phyloP scores from a whole-genome alignment of 2,113 vertebrate genomes.

The Pterocles gutturalis region DNA sequence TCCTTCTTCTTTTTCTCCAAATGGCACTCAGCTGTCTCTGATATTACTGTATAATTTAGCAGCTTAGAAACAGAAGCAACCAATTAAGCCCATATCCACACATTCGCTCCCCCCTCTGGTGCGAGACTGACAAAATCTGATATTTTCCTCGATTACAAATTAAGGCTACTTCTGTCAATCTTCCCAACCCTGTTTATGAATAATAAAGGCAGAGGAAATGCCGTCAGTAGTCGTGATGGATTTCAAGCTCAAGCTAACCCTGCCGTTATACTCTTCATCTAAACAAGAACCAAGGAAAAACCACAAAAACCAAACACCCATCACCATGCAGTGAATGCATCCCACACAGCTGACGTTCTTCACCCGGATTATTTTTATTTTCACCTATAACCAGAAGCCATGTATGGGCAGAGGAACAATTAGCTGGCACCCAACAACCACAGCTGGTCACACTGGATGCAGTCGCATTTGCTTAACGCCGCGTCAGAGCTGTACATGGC shows the following conservation, averaged over 20 bases:
- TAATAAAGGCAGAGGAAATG: conserved; percentile 11
- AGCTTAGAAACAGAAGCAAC: conserved; percentile 69
- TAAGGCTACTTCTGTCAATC: conserved; percentile 24
- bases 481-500: not conserved
- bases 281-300: not conserved
- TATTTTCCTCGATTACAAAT: conserved; percentile 55
- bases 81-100: conserved; percentile 59
- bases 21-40: conserved; percentile 49
- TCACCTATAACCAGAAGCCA: not conserved
- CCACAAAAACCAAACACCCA: not conserved
- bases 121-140: conserved; percentile 50
- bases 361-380: not conserved
- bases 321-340: not conserved
- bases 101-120: conserved; percentile 41
- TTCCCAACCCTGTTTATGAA: not conserved
- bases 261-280: not conserved
- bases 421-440: not conserved
- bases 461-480: rapidly evolving
- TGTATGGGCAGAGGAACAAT: not conserved
- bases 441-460: not conserved
- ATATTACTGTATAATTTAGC: conserved; percentile 58
- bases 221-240: not conserved
- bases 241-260: not conserved
- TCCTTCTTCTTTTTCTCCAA: not conserved
- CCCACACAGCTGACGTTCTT: not conserved